phyloP scores from a whole-genome alignment of 2,113 vertebrate genomes.

The Equus przewalskii region DNA sequence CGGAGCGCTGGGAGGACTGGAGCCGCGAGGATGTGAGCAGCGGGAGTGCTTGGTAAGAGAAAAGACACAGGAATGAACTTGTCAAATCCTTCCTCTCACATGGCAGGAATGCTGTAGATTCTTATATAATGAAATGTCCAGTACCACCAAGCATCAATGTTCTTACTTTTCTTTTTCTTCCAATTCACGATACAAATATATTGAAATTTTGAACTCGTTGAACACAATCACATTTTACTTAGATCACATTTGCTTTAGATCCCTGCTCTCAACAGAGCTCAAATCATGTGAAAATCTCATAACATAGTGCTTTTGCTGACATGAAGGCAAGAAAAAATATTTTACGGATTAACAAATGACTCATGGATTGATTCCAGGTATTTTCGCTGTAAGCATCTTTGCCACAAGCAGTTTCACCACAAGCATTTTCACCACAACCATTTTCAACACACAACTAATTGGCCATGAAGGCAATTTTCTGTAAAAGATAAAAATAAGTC shows the following conservation, averaged over 20 bases:
- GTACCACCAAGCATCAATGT: background rate
- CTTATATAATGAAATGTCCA: background rate
- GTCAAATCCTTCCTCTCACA: background rate
- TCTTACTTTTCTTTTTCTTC: background rate
- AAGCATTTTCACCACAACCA: too few relatives aligned
- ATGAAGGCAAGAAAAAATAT: background rate
- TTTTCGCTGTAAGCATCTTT: too few relatives aligned
- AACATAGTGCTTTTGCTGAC: conserved; percentile 11
- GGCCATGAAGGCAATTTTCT: too few relatives aligned
- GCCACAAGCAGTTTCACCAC: too few relatives aligned
- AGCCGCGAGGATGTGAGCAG: background rate
- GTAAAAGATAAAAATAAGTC: too few relatives aligned
- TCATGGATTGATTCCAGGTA: too few relatives aligned
- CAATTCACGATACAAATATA: background rate
- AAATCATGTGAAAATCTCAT: conserved; percentile 20
- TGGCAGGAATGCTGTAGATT: background rate
- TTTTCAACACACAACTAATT: too few relatives aligned
- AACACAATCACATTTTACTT: conserved; percentile 19
- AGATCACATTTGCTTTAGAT: conserved; percentile 26
- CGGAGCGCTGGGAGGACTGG: background rate
- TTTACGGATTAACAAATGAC: background rate
- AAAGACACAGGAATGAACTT: conserved; percentile 62
- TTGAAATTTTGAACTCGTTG: background rate
- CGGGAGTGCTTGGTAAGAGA: conserved; percentile 69
- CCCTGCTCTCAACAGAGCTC: background rate